These are phyloP conservation scores for Drosophila pandora DNA, from an alignment of 1,140 invertebrate genomes.

Conservation along the genomic window DNA sequence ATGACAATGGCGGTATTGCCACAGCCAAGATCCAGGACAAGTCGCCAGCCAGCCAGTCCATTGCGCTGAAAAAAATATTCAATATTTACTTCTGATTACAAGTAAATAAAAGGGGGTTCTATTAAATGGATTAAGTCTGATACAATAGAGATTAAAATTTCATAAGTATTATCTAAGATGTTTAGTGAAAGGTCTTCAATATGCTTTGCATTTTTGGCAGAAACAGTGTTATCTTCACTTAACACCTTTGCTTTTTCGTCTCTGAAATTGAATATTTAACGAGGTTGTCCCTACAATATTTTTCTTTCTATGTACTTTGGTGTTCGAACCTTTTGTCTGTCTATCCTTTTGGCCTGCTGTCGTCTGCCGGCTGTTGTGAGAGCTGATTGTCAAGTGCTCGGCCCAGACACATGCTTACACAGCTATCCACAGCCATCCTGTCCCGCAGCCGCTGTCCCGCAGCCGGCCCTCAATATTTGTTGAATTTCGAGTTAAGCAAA, in stretches of 20 bases:
- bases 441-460: neutral
- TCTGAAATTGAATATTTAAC: neutral
- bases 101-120: neutral
- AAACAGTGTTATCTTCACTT: neutral
- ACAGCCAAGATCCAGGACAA: slow-evolving; percentile 40
- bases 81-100: neutral
- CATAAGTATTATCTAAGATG: too few relatives aligned
- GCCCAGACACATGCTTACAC: slow-evolving; percentile 74
- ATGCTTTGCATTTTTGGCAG: too few relatives aligned
- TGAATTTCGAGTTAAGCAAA: slow-evolving; percentile 61
- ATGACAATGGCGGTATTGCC: slow-evolving; percentile 31
- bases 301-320: neutral
- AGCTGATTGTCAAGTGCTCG: slow-evolving; percentile 76
- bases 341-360: slow-evolving; percentile 42
- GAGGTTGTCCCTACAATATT: neutral
- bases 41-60: slow-evolving; percentile 6
- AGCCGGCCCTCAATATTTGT: slow-evolving; percentile 42
- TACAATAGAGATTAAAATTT: neutral
- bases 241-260: neutral
- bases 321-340: slow-evolving; percentile 15
- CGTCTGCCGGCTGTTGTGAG: slow-evolving; percentile 60
- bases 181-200: too few relatives aligned
- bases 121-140: neutral
- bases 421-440: slow-evolving; percentile 37
- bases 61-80: neutral